phyloP scores from a whole-genome alignment of 2,113 vertebrate species.

The Typhlomys cinereus region DNA sequence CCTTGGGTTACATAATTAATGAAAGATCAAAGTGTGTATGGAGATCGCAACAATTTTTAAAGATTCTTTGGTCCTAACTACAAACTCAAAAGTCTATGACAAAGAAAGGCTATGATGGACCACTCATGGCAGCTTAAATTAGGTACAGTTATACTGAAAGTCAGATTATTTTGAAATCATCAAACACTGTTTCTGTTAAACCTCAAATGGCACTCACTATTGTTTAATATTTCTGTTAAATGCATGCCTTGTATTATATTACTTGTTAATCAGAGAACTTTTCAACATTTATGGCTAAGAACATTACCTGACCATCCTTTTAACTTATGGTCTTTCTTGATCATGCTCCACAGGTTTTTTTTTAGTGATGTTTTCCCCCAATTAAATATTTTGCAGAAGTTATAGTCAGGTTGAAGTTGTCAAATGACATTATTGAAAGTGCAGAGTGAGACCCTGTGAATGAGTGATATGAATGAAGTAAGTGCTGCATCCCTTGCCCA shows the following conservation, averaged over 20 bases:
- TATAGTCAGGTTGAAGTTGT: neutral
- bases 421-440: neutral
- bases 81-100: slow-evolving; percentile 90
- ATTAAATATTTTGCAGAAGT: neutral
- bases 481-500: neutral
- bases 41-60: slow-evolving; percentile 88
- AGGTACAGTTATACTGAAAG: slow-evolving; percentile 73
- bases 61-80: slow-evolving; percentile 89
- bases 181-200: neutral
- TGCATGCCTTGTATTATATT: neutral
- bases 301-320: neutral
- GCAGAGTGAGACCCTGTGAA: neutral
- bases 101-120: slow-evolving; percentile 85
- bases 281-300: neutral
- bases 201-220: neutral
- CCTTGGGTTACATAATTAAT: slow-evolving; percentile 81
- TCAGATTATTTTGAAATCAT: neutral
- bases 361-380: neutral
- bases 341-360: neutral
- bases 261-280: neutral
- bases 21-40: slow-evolving; percentile 89
- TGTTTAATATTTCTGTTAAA: neutral
- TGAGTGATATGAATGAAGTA: neutral
- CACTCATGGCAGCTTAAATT: slow-evolving; percentile 85
- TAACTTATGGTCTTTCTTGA: neutral